These are phyloP conservation scores for Malurus leucopterus DNA, from an alignment of 2,797 vertebrate species.

Conservation along the genomic window DNA sequence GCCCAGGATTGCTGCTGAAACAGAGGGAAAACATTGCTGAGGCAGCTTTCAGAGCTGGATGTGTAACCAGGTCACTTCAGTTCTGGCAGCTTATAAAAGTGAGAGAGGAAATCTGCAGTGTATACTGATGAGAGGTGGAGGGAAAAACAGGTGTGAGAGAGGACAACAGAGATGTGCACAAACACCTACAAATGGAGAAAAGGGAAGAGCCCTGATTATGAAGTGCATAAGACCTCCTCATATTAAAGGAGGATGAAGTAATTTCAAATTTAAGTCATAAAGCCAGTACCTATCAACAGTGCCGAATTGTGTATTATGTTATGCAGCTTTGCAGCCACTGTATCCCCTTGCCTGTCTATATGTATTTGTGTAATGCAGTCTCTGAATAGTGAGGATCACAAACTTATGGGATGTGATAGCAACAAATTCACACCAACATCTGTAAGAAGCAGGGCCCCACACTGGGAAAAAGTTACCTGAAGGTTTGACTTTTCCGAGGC, in stretches of 20 bases:
- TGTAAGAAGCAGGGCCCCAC: neutral
- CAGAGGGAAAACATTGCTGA: slow-evolving; percentile 48
- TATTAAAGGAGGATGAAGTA: neutral
- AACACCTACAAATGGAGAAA: neutral
- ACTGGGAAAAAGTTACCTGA: neutral
- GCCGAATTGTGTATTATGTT: neutral
- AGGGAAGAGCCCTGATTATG: neutral
- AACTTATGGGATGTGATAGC: neutral
- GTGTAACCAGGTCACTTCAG: slow-evolving; percentile 30
- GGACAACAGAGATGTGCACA: neutral
- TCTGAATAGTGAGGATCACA: neutral
- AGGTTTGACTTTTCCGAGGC: neutral
- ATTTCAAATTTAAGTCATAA: neutral
- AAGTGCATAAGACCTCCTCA: neutral
- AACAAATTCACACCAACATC: neutral
- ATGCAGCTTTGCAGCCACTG: neutral
- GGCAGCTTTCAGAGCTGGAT: slow-evolving; percentile 18
- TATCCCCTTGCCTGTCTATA: neutral
- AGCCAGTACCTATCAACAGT: neutral
- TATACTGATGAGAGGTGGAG: neutral
- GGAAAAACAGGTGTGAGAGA: neutral
- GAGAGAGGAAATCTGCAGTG: slow-evolving; percentile 34
- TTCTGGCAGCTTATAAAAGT: slow-evolving; percentile 49
- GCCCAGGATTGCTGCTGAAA: neutral
- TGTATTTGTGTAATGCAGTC: neutral